Evolutionary conservation across 2,113 vertebrate species (phyloP), one percentile per base, ranked within the genome.

Genomic region (Tychaedon coryphoeus): DNA sequence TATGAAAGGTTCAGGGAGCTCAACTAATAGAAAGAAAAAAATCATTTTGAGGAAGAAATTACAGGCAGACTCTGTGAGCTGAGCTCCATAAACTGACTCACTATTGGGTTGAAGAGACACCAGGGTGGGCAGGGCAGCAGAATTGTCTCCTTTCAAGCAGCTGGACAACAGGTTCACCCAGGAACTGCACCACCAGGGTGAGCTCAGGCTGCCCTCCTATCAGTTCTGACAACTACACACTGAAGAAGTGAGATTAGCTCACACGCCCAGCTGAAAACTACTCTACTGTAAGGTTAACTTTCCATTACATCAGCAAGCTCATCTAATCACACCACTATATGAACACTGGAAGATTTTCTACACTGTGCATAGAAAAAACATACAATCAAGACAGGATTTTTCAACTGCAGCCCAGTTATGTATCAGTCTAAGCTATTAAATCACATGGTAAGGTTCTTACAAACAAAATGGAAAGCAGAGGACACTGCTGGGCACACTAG

Each of bases 171-270:
- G 40, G 64, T 23, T 47, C 45, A 48, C 5, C 12, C 43, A 78
- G 33, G 22, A 80, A n/a, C 28, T 26, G 20, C 9, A 24, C 6
- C 16, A 5, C 0, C 1, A 0, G 31, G 25, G 10, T 10, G 19
- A 86, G 43, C 36, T 67, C 5, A 19, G 57, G 36, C 57, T 43
- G 73, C 57, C n/a, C 57, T 60, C 26, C 0, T 19, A 51, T 45
- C 43, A 6, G 29, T 38, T 42, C 73, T 84, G 47, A n/a, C 51
- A 84, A 62, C n/a, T 2, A 3, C 8, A 38, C 40, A 75, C 62
- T 3, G 2, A 75, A 24, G 16, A 28, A 90, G n/a, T 11, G 73
- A 76, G 54, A 82, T 47, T 11, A 76, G 54, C 42, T 86, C 82
- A 38, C 31, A 29, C 2, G 4, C 8, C 45, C 71, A 86, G 48